Evolutionary conservation across 92 coral and sea anemone species (phyloP), one percentile per base, ranked within the genome.

Genomic region (Epizoanthus scotinus): DNA sequence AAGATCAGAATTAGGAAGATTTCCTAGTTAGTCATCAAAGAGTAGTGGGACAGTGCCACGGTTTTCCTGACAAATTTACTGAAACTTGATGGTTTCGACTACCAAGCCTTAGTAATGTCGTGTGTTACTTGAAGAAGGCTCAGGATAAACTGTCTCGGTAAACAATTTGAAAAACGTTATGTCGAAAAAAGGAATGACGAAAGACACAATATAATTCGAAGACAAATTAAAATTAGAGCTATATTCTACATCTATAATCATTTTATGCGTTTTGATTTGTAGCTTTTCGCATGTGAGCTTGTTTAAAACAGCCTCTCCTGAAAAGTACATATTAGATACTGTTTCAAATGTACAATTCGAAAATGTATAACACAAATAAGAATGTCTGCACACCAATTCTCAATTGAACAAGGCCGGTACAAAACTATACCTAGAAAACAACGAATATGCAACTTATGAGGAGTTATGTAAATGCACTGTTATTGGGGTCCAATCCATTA

Each of bases 1-100:
- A 59, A 50, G 47, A 49, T 78, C 83, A 59, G 73, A 78, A 63
- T 57, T 78, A 29, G 82, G 82, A 61, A 31, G 83, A 25, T 78
- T 78, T 3, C 83, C 73, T 21, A 62, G 38, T 28, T 73, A 71
- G n/a, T n/a, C n/a, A n/a, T n/a, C n/a, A 20, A 27, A 50, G 14
- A 55, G 56, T 71, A 50, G 15, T 40, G 54, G 78, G 52, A 71
- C 38, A 0, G 52, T 71, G 3, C 47, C 63, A 58, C 47, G 59
- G 78, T 71, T 71, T 71, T 40, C 78, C 52, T 0, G 1, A 28
- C 24, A 0, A 20, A 72, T 53, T 42, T 72, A 72, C 50, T 72
- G 31, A 42, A 53, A 20, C 31, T 40, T 40, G 47, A 8, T 5
- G 3, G 47, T 40, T 8, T 40, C 3, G 47, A 40, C 62, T 63